phyloP scores from a whole-genome alignment of 2,797 vertebrate species.

The Intellagama lesueurii region DNA sequence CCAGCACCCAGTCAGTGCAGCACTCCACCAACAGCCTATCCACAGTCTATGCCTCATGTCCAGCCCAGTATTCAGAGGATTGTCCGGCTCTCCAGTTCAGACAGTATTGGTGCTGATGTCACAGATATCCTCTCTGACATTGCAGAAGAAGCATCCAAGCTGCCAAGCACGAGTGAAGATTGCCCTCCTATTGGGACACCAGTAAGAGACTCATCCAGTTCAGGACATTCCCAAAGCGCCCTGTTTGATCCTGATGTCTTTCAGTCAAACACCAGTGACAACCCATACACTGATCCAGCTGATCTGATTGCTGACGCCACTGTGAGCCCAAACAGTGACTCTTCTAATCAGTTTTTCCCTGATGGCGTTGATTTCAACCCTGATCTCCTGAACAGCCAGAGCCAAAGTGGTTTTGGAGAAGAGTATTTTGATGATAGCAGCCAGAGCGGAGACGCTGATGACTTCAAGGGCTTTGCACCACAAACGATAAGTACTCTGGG shows the following conservation, averaged over 20 bases:
- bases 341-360: slow-evolving; percentile 94
- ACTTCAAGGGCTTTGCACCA: slow-evolving; percentile 89
- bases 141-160: slow-evolving; percentile 94
- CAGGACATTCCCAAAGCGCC: slow-evolving; percentile 92
- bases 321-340: slow-evolving; percentile 92
- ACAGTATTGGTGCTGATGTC: slow-evolving; percentile 95
- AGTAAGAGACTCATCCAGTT: slow-evolving; percentile 95
- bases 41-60: slow-evolving; percentile 86
- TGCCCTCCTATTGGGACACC: slow-evolving; percentile 90
- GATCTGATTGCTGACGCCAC: slow-evolving; percentile 95
- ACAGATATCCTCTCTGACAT: slow-evolving; percentile 97
- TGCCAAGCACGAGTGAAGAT: slow-evolving; percentile 79
- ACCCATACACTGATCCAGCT: slow-evolving; percentile 93
- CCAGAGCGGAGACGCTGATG: slow-evolving; percentile 93
- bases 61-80: slow-evolving; percentile 87
- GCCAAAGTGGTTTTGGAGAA: slow-evolving; percentile 87
- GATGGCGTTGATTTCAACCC: slow-evolving; percentile 96
- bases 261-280: slow-evolving; percentile 93
- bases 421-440: slow-evolving; percentile 96
- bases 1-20: slow-evolving; percentile 97
- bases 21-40: slow-evolving; percentile 90
- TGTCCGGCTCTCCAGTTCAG: slow-evolving; percentile 94
- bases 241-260: slow-evolving; percentile 97
- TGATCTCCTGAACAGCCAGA: slow-evolving; percentile 90
- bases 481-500: slow-evolving; percentile 79